phyloP scores from a whole-genome alignment of 2,888 invertebrate genomes.

The Cepaea hortensis region DNA sequence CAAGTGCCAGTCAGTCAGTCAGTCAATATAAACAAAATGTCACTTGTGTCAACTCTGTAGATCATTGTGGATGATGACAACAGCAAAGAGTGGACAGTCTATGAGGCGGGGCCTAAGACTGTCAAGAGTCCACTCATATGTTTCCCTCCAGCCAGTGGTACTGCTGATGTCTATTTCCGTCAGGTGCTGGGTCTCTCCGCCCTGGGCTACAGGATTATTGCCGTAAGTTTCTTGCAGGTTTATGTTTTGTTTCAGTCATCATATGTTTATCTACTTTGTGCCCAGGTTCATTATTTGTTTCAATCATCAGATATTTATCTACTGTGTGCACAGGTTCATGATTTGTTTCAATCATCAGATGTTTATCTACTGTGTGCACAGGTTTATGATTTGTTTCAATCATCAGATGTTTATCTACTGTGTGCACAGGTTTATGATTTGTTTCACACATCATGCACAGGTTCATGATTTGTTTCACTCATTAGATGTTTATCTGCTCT shows the following conservation, averaged over 20 bases:
- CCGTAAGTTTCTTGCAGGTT: constrained; percentile 77
- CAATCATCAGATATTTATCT: no score
- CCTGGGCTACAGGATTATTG: constrained; percentile 88
- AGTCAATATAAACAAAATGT: no score
- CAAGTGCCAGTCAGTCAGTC: no score
- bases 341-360: no score
- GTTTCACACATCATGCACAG: no score
- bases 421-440: background rate
- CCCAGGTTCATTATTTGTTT: no score
- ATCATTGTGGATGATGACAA: constrained; percentile 85
- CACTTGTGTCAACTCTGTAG: constrained; percentile 53
- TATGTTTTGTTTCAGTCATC: background rate
- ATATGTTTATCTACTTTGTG: background rate
- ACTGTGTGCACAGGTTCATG: background rate
- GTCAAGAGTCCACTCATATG: constrained; percentile 88
- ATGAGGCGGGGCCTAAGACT: constrained; percentile 89
- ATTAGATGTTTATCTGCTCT: background rate
- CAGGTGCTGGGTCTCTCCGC: constrained; percentile 88
- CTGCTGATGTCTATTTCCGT: constrained; percentile 90
- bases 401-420: no score
- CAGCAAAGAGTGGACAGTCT: constrained; percentile 90
- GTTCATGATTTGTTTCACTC: no score
- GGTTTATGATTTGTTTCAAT: no score
- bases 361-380: no score
- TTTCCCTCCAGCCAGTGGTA: constrained; percentile 91